A percentile compares a stretch with the other conserved stretches of the same genome.
These are phyloP conservation scores for Lonchura striata DNA, from an alignment of 2,113 vertebrate species.

Conservation along the genomic window DNA sequence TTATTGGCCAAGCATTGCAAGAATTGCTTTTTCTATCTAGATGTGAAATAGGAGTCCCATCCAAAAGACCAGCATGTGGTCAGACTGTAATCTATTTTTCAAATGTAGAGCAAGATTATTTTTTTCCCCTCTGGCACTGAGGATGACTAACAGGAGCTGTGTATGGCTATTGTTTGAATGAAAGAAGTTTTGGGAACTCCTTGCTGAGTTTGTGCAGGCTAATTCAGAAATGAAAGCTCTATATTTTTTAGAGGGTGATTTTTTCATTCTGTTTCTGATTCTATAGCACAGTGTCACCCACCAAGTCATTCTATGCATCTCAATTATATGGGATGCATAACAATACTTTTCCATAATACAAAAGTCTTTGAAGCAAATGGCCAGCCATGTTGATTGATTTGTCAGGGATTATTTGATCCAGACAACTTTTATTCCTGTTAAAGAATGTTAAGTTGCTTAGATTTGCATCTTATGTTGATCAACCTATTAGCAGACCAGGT, in stretches of 20 bases:
- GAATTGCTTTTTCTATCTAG: not conserved
- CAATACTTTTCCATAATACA: not conserved
- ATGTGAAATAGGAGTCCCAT: not conserved
- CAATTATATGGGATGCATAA: not conserved
- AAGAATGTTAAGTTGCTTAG: not conserved
- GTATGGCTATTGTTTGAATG: not conserved
- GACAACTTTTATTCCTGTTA: not conserved
- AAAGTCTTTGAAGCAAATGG: not conserved
- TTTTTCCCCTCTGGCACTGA: not conserved
- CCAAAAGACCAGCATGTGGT: not conserved
- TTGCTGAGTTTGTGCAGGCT: not conserved
- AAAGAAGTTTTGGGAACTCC: not conserved
- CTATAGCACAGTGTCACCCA: accelerated
- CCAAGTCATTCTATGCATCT: not conserved
- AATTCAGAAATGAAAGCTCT: not conserved
- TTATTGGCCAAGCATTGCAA: not conserved
- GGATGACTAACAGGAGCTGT: not conserved
- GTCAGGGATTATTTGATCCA: not conserved
- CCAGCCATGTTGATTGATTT: not conserved
- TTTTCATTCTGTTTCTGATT: not conserved
- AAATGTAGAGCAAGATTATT: not conserved
- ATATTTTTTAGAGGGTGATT: accelerated
- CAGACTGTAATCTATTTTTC: not conserved
- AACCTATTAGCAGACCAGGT: not conserved
- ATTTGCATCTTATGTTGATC: too few relatives aligned